Base-by-base conservation (phyloP, 1,140 invertebrate species). In the Drosophila prosaltans region DNA sequence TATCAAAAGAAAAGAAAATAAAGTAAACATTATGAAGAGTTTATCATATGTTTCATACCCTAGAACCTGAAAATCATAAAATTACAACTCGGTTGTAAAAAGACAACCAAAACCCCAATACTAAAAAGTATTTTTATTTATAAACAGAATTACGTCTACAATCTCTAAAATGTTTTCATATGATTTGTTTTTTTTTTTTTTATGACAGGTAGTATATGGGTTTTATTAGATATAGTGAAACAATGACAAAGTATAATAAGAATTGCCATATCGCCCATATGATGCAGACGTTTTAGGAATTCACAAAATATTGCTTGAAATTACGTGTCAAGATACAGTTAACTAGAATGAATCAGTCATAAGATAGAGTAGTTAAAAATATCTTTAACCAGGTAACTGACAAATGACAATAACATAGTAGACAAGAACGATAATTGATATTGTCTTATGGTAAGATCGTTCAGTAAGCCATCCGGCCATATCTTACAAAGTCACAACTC, bases 261-360 rank as follows among this genome's bases (percentile, higher is more conserved):
- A 45, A 48, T 7, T 21, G 2, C 28, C 4, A 16, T 48, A 21
- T 21, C 21, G 16, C 21, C 16, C 8, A 1, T 8, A 51, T 51
- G 21, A 26, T 51, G 21, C 21, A 51, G 45, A 51, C 45, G 24
- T 7, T 51, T 51, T 24, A 51, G 24, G 45, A 51, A 69, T 65
- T 69, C 64, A 67, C 72, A 61, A 68, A 68, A 39, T 62, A 73
- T 73, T 68, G 43, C 16, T 36, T 36, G 36, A n/a, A 57, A 41
- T 36, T 24, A 16, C 16, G 32, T 7, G 9, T 60, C 9, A 71
- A 28, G 55, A 74, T 64, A 61, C 60, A 62, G 41, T 65, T 65
- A 11, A 45, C 11, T 4, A 43, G 43, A 36, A 43, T 72, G 64
- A 67, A 75, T 72, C 69, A 72, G 59, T 59, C 64, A 58, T 75